Evolutionary conservation across 2,888 invertebrate species (phyloP).

Genomic region (Odontocerum albicorne): DNA sequence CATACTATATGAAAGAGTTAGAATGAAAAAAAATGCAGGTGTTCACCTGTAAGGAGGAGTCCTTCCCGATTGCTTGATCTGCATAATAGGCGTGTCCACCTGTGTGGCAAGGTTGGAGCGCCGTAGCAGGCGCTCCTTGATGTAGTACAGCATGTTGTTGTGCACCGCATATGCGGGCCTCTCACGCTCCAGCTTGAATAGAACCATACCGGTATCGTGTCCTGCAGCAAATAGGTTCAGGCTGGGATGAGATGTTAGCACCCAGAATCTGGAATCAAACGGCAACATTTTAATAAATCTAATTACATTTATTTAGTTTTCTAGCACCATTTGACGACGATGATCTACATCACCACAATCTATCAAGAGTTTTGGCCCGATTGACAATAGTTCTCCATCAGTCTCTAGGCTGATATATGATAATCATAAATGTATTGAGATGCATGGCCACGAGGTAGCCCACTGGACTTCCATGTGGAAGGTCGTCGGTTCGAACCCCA

Average conservation of each 20-base stretch:
- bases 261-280: slow-evolving; percentile 78
- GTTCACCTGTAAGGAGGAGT: slow-evolving; percentile 67
- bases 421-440: too few relatives aligned
- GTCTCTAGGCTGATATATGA: too few relatives aligned
- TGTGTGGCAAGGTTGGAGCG: slow-evolving; percentile 91
- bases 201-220: slow-evolving; percentile 96
- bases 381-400: too few relatives aligned
- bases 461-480: too few relatives aligned
- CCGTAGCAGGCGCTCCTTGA: slow-evolving; percentile 90
- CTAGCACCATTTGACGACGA: too few relatives aligned
- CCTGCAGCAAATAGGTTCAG: slow-evolving; percentile 99
- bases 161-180: slow-evolving; percentile 94
- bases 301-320: too few relatives aligned
- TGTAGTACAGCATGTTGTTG: slow-evolving; percentile 91
- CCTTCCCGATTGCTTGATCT: slow-evolving; percentile 80
- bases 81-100: slow-evolving; percentile 91
- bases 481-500: too few relatives aligned
- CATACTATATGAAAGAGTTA: too few relatives aligned
- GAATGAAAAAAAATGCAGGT: not conserved
- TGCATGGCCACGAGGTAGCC: too few relatives aligned
- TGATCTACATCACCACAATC: too few relatives aligned
- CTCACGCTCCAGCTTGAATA: slow-evolving; percentile 91
- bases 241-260: slow-evolving; percentile 90
- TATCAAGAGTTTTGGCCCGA: too few relatives aligned
- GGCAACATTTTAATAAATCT: not conserved